Conservation (phyloP, 2,888 invertebrate species). For the Chrysomela aeneicollis region DNA sequence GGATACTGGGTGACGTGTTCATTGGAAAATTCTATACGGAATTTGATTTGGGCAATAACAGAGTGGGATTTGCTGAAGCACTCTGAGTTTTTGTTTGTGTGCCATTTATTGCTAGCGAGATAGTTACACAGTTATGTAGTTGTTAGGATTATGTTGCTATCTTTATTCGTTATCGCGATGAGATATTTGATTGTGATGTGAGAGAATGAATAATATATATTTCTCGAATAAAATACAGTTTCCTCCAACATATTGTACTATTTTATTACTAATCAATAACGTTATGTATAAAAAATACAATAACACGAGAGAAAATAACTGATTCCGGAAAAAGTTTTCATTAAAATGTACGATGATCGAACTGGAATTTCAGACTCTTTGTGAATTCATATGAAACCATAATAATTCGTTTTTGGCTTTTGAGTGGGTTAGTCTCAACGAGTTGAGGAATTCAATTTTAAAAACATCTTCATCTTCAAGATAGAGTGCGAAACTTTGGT, state of each 20-base stretch:
- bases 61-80: conserved; percentile 87
- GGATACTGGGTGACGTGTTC: conserved; percentile 98
- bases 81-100: conserved; percentile 53
- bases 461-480: too few relatives aligned
- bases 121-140: background rate
- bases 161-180: background rate
- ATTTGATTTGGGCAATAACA: conserved; percentile 88
- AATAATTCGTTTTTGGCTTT: too few relatives aligned
- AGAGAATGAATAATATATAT: background rate
- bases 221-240: background rate
- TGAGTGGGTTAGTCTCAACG: too few relatives aligned
- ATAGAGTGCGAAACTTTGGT: too few relatives aligned
- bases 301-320: too few relatives aligned
- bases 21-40: conserved; percentile 96
- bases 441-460: too few relatives aligned
- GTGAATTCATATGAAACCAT: too few relatives aligned
- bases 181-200: background rate
- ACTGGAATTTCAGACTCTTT: too few relatives aligned
- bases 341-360: too few relatives aligned
- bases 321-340: too few relatives aligned
- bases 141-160: background rate
- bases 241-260: background rate
- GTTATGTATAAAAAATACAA: too few relatives aligned
- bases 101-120: background rate
- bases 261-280: too few relatives aligned